Percentiles rank a stretch among this genome's conserved stretches.
phyloP scores from a whole-genome alignment of 2,888 invertebrate species.

The Listrodromus nycthemerus region DNA sequence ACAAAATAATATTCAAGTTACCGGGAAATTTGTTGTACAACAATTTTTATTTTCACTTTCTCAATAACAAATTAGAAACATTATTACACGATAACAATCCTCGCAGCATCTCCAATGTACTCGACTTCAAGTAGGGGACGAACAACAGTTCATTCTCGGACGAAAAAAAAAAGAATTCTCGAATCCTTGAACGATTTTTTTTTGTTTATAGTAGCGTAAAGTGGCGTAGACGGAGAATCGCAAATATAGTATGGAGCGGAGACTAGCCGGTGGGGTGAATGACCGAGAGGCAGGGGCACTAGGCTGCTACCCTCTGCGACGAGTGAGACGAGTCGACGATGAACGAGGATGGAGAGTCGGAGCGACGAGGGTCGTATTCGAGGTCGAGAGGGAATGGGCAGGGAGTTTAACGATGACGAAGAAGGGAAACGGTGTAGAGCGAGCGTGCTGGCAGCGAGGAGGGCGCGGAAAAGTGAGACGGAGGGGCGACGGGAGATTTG shows the following conservation, averaged over 20 bases:
- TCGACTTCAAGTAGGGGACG: too few relatives aligned
- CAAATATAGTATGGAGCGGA: conserved; percentile 56
- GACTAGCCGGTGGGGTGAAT: conserved; percentile 77
- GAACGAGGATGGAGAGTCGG: conserved; percentile 68
- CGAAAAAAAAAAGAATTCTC: neutral
- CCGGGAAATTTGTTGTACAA: too few relatives aligned
- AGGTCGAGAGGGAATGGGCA: conserved; percentile 52
- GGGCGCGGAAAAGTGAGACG: conserved; percentile 43
- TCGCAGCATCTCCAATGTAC: too few relatives aligned
- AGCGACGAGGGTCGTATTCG: conserved; percentile 55
- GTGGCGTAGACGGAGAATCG: conserved; percentile 56
- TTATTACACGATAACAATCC: too few relatives aligned
- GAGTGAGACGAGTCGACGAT: conserved; percentile 66
- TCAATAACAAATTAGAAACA: too few relatives aligned
- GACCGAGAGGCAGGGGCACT: conserved; percentile 83
- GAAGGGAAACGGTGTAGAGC: conserved; percentile 45
- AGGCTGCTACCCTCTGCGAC: conserved; percentile 83
- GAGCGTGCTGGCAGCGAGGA: conserved; percentile 21
- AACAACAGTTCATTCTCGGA: too few relatives aligned
- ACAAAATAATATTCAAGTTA: too few relatives aligned
- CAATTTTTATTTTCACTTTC: too few relatives aligned
- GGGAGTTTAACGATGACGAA: conserved; percentile 68
- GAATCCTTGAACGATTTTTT: conserved; percentile 3
- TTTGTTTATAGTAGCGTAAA: conserved; percentile 27
- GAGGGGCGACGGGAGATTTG: conserved; percentile 34